A percentile compares a stretch with the other conserved stretches of the same genome.
phyloP scores from a whole-genome alignment of 2,113 vertebrate species.

The Empidonax alnorum region DNA sequence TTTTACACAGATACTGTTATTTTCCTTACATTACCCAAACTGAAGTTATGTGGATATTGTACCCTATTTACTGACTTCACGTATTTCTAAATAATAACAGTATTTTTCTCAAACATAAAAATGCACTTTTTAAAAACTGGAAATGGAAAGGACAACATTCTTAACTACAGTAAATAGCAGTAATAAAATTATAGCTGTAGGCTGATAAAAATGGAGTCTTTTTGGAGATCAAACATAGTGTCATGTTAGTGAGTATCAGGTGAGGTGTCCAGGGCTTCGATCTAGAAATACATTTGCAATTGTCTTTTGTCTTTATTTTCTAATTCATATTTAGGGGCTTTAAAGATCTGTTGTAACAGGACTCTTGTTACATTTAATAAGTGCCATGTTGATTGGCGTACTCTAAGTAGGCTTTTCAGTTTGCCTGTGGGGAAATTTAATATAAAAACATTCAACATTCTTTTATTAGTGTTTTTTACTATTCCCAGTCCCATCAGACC shows the following conservation, averaged over 20 bases:
- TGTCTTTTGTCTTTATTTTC: constrained; percentile 82
- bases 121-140: constrained; percentile 5
- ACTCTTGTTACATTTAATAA: constrained; percentile 87
- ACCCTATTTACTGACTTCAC: not conserved
- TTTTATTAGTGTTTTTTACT: constrained; percentile 89
- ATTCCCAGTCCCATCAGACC: constrained; percentile 87
- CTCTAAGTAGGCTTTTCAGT: constrained; percentile 85
- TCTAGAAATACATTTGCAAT: constrained; percentile 74
- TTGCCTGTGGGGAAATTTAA: constrained; percentile 87
- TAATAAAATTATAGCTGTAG: constrained; percentile 53
- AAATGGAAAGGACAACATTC: constrained; percentile 40
- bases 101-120: constrained; percentile 24
- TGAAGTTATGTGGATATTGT: not conserved
- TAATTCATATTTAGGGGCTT: constrained; percentile 80
- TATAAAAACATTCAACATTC: constrained; percentile 87
- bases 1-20: not conserved
- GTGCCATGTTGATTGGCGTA: constrained; percentile 84
- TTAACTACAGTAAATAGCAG: constrained; percentile 29
- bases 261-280: constrained; percentile 69
- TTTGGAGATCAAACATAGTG: constrained; percentile 71
- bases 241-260: constrained; percentile 48
- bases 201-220: constrained; percentile 25
- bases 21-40: constrained; percentile 17
- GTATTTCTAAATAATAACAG: constrained; percentile 15
- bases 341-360: constrained; percentile 83